Base-by-base conservation (phyloP, 2,888 invertebrate species). In the Diabrotica balteata region DNA sequence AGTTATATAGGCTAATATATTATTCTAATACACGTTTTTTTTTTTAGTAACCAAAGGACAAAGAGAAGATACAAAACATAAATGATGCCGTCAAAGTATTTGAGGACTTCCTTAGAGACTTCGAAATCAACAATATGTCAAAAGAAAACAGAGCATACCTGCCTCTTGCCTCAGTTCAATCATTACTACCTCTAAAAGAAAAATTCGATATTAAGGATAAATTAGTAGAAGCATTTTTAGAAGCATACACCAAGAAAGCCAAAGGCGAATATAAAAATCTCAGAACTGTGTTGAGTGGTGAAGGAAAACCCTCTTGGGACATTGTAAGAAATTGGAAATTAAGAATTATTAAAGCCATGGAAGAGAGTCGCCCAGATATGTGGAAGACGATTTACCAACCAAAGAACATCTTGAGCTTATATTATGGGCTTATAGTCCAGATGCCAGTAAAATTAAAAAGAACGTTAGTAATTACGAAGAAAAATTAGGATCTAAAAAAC, bases 341-440 rank as follows among this genome's bases (percentile, higher is more conserved):
- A 87, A 88, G 50, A 86, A 10, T 83, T 93, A 0, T 86, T 86
- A 72, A 86, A 86, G 83, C 85, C 74, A 85, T 88, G 11, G 88
- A 91, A 82, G 86, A 88, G n/a, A 87, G 88, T 10, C 86, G 88
- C 53, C 86, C 86, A 0, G 88, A 91, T 76, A 83, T 91, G 1
- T 90, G 81, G 86, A 87, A 44, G 86, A 89, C 68, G 91, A 91
- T 46, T 86, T 90, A 55, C 93, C 93, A 0, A 90, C 90, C 0
- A 85, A 87, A 51, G 88, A 90, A 64, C 93, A 93, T 76, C 77
- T 91, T 68, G 85, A 90, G 74, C 83, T 92, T 78, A 87, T 93
- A 54, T 85, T 92, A 65, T 93, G 93, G 92, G 93, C 90, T 0
- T 93, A 91, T 78, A 92, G 91, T 57, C 90, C 92, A 0, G 92